A percentile compares a stretch with the other conserved stretches of the same genome.
phyloP scores from a whole-genome alignment of 2,888 invertebrate genomes.

The Thecophora atra region DNA sequence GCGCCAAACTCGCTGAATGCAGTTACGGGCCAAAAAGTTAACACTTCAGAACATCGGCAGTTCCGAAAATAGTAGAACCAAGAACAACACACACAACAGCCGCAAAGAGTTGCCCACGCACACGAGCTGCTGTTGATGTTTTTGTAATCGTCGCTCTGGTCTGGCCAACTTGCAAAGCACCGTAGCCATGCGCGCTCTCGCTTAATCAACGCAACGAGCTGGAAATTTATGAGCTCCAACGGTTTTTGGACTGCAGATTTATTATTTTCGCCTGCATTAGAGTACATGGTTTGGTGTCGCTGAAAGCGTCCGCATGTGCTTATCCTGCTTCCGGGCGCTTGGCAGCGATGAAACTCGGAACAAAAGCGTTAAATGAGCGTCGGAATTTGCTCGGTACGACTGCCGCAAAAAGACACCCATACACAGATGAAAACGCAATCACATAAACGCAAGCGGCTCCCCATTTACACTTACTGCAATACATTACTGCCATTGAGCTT shows the following conservation, averaged over 20 bases:
- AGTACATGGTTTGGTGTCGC: background rate
- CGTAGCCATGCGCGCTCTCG: background rate
- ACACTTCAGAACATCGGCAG: slow-evolving; percentile 9
- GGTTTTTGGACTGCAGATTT: slow-evolving; percentile 28
- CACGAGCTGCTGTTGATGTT: background rate
- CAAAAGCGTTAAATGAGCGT: slow-evolving; percentile 61
- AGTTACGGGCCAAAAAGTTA: slow-evolving; percentile 13
- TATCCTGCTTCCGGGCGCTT: background rate
- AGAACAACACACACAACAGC: background rate
- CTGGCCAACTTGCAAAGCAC: background rate
- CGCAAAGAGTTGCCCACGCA: background rate
- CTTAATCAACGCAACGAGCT: slow-evolving; percentile 55
- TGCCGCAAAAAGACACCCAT: slow-evolving; percentile 1
- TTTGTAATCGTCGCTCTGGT: background rate
- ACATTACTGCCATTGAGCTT: background rate
- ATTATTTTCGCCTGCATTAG: slow-evolving; percentile 4
- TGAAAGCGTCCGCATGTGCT: background rate
- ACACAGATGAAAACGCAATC: slow-evolving; percentile 14
- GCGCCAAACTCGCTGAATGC: slow-evolving; percentile 9
- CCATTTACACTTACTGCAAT: background rate
- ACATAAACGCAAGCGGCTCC: background rate
- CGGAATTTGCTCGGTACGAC: slow-evolving; percentile 56
- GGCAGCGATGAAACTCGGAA: slow-evolving; percentile 32
- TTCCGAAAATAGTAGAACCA: background rate
- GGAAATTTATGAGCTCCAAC: slow-evolving; percentile 58